A percentile compares a stretch with the other conserved stretches of the same genome.
Conservation (phyloP, 1,140 invertebrate genomes). For the Ceratina australensis region DNA sequence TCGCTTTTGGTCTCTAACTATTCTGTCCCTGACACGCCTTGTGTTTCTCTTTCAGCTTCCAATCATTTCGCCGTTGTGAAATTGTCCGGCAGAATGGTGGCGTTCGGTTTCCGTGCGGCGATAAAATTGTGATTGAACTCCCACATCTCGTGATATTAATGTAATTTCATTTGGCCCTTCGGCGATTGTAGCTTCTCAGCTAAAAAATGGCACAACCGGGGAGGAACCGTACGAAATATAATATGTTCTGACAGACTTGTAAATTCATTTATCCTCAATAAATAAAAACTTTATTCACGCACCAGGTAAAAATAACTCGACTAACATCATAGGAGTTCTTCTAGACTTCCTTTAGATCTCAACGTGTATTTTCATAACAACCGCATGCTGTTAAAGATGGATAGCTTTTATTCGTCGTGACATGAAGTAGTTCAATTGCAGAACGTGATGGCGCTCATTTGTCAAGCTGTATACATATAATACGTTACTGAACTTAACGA, state of each 20-base stretch:
- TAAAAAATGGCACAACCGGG: too few species aligned
- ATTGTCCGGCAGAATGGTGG: not conserved
- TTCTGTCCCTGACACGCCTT: conserved; percentile 3
- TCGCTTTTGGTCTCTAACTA: not conserved
- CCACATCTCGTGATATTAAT: not conserved
- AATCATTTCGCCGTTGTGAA: conserved; percentile 5
- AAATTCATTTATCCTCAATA: not conserved
- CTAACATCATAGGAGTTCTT: too few species aligned
- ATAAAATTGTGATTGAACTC: not conserved
- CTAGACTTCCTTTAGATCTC: too few species aligned
- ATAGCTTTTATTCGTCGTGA: too few species aligned
- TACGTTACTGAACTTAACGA: conserved; percentile 9
- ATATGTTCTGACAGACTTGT: not conserved
- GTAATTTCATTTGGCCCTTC: not conserved
- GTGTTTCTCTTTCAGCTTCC: conserved; percentile 15
- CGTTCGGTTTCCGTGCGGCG: not conserved
- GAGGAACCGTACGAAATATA: too few species aligned
- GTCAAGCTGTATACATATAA: conserved; percentile 11
- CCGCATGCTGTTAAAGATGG: too few species aligned
- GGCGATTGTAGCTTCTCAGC: too few species aligned
- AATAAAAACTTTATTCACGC: not conserved
- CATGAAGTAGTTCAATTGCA: too few species aligned
- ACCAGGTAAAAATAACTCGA: too few species aligned
- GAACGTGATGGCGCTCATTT: conserved; percentile 4
- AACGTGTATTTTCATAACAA: too few species aligned